These are phyloP conservation scores for Cabera pusaria DNA, from an alignment of 2,888 invertebrate genomes.

Conservation along the genomic window DNA sequence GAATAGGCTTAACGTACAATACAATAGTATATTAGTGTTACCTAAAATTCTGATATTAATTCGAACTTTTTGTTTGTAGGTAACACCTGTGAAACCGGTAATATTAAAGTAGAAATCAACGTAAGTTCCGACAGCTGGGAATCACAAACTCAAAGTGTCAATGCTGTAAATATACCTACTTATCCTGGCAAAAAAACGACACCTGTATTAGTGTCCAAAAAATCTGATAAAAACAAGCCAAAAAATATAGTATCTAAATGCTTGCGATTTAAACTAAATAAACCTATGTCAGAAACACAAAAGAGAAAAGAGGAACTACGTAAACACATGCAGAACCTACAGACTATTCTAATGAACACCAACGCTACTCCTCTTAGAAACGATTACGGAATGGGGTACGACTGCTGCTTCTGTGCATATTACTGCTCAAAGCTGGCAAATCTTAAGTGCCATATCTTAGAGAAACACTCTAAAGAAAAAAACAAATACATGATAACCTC, in stretches of 20 bases:
- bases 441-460: slow-evolving; percentile 51
- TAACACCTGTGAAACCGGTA: background rate
- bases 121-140: too few species aligned
- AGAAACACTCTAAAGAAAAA: slow-evolving; percentile 37
- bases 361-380: slow-evolving; percentile 58
- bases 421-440: slow-evolving; percentile 40
- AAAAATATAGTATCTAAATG: too few species aligned
- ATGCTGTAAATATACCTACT: too few species aligned
- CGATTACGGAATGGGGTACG: slow-evolving; percentile 48
- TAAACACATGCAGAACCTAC: slow-evolving; percentile 50
- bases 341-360: slow-evolving; percentile 43
- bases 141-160: too few species aligned
- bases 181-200: too few species aligned
- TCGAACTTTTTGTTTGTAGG: background rate
- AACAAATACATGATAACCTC: slow-evolving; percentile 37
- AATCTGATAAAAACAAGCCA: too few species aligned
- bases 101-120: slow-evolving; percentile 27
- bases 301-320: slow-evolving; percentile 6
- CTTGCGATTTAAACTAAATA: too few species aligned
- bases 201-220: too few species aligned
- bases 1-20: too few species aligned
- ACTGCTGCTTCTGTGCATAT: slow-evolving; percentile 49
- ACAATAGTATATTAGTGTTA: too few species aligned
- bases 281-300: too few species aligned
- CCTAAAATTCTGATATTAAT: too few species aligned